Evolutionary conservation across 2,888 invertebrate genomes (phyloP).

Genomic region (Mystacides longicornis): DNA sequence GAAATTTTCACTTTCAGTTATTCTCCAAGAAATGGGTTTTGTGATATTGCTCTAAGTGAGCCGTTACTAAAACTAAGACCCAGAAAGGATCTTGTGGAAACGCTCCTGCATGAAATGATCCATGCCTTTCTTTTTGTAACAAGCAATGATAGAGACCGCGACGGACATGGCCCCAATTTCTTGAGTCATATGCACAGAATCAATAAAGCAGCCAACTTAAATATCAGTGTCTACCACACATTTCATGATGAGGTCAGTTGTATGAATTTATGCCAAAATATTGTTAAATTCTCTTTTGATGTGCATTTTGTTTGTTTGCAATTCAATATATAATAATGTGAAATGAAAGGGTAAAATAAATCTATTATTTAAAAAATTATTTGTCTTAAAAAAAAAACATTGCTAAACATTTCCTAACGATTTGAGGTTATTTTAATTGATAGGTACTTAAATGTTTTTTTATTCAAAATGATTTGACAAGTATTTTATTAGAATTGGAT

Average conservation of each 20-base stretch:
- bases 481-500: no score
- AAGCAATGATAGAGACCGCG: slow-evolving; percentile 73
- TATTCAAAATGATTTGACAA: no score
- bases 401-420: no score
- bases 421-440: no score
- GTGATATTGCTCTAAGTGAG: slow-evolving; percentile 79
- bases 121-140: slow-evolving; percentile 94
- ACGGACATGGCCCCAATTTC: slow-evolving; percentile 94
- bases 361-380: no score
- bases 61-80: slow-evolving; percentile 88
- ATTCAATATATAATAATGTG: no score
- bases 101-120: slow-evolving; percentile 99
- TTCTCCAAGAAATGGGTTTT: slow-evolving; percentile 64
- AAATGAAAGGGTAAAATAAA: no score
- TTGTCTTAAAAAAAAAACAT: no score
- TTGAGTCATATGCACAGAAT: slow-evolving; percentile 89
- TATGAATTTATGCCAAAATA: no score
- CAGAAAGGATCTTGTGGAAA: slow-evolving; percentile 92
- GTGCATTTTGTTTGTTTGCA: no score
- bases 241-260: slow-evolving; percentile 91
- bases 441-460: no score
- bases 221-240: slow-evolving; percentile 86
- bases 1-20: slow-evolving; percentile 43
- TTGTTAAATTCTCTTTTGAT: no score
- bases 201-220: slow-evolving; percentile 77